Evolutionary conservation across 2,113 vertebrate genomes (phyloP).

Genomic region (Oncorhynchus mykiss): DNA sequence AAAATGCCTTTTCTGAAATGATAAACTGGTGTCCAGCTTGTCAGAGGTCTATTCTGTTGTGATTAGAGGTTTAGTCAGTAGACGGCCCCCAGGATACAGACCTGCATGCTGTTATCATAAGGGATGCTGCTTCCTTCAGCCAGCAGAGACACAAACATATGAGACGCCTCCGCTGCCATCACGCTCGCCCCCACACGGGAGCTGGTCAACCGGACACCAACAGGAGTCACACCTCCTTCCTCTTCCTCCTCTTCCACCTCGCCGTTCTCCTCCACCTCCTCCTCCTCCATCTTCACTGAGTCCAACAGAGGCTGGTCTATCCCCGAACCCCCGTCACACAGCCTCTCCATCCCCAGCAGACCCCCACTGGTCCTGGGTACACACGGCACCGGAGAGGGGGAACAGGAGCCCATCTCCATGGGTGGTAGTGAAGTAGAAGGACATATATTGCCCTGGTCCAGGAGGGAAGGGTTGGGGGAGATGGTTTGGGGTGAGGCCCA

Average conservation of each 20-base stretch:
- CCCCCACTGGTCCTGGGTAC: neutral
- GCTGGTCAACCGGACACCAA: constrained; percentile 68
- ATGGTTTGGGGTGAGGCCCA: constrained; percentile 74
- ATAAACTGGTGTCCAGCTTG: too few relatives aligned
- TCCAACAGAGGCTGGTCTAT: constrained; percentile 62
- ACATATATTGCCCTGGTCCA: constrained; percentile 67
- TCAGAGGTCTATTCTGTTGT: neutral
- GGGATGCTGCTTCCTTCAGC: constrained; percentile 87
- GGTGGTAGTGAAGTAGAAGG: constrained; percentile 35
- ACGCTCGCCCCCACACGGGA: constrained; percentile 80
- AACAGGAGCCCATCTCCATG: constrained; percentile 60
- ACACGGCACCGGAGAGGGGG: neutral
- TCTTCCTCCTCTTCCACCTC: constrained; percentile 71
- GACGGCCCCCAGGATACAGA: constrained; percentile 53
- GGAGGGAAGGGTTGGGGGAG: constrained; percentile 77
- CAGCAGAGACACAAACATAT: constrained; percentile 87
- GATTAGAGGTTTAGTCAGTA: neutral
- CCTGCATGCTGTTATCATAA: constrained; percentile 91
- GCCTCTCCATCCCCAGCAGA: neutral
- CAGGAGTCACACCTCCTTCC: constrained; percentile 64
- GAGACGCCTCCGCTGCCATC: constrained; percentile 82
- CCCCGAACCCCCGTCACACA: constrained; percentile 42
- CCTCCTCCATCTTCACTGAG: constrained; percentile 77
- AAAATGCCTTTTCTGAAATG: too few relatives aligned
- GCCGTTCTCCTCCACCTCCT: constrained; percentile 38